Evolutionary conservation across 2,113 vertebrate species (phyloP).

Genomic region (Xiphorhynchus elegans): DNA sequence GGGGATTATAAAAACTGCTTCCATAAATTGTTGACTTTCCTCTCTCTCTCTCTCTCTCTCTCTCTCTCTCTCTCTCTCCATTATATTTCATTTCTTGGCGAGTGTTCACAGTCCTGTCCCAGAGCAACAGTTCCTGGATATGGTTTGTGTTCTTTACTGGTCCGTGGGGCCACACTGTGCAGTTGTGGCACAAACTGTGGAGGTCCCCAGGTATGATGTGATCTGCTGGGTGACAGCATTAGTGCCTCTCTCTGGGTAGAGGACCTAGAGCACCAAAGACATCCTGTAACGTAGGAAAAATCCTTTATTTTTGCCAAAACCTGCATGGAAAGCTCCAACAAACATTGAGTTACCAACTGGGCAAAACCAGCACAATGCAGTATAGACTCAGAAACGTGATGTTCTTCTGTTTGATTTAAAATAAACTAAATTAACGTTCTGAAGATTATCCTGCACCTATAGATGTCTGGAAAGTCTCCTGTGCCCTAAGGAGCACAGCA

Average conservation of each 20-base stretch:
- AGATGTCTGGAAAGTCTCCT: not conserved
- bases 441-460: not conserved
- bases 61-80: not conserved
- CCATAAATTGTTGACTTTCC: not conserved
- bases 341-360: not conserved
- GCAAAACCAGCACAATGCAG: fast-evolving
- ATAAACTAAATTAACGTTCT: not conserved
- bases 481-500: not conserved
- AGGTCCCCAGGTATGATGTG: not conserved
- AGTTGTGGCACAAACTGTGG: not conserved
- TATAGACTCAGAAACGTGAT: fast-evolving
- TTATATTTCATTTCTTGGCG: not conserved
- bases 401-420: not conserved
- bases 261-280: not conserved
- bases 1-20: not conserved
- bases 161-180: fast-evolving
- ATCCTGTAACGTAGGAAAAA: not conserved
- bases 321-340: not conserved
- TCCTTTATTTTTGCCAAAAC: not conserved
- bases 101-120: not conserved
- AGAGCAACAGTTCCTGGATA: not conserved
- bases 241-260: not conserved
- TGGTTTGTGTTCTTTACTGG: not conserved
- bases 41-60: not conserved
- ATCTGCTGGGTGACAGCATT: not conserved